Percentiles rank a stretch among this genome's conserved stretches.
These are phyloP conservation scores for Eurois occulta DNA, from an alignment of 2,888 invertebrate genomes.

Conservation along the genomic window DNA sequence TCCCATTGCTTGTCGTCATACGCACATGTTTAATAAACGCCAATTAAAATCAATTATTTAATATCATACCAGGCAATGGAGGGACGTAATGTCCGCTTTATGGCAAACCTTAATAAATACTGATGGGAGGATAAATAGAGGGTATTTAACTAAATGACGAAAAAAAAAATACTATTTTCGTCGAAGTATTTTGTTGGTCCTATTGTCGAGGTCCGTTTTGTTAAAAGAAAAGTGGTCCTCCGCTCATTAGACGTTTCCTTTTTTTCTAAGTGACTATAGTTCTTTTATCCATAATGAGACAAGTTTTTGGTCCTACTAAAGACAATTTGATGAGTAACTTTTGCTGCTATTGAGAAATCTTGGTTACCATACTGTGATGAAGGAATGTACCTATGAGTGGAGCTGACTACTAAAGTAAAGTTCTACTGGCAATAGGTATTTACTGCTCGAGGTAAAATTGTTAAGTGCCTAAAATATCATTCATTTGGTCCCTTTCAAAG, in stretches of 20 bases:
- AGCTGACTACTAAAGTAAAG: no score
- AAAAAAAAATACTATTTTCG: slow-evolving; percentile 14
- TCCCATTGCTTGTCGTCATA: slow-evolving; percentile 73
- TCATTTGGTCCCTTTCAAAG: background rate
- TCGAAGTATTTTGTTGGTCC: slow-evolving; percentile 4
- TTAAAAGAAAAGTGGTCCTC: slow-evolving; percentile 20
- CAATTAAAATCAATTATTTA: slow-evolving; percentile 86
- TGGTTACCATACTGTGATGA: background rate
- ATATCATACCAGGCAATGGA: slow-evolving; percentile 64
- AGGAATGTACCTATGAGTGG: background rate
- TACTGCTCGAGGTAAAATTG: background rate
- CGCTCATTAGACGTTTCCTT: slow-evolving; percentile 44
- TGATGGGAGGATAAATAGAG: slow-evolving; percentile 55
- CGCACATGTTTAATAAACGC: slow-evolving; percentile 83
- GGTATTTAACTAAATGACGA: slow-evolving; percentile 50
- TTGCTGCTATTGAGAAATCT: background rate
- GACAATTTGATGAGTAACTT: slow-evolving; percentile 13
- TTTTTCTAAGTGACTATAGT: slow-evolving; percentile 37
- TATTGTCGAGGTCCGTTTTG: background rate
- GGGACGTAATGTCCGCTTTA: slow-evolving; percentile 71
- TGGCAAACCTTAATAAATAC: slow-evolving; percentile 63
- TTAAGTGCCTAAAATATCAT: background rate
- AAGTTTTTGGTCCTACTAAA: slow-evolving; percentile 23
- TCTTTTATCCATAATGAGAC: slow-evolving; percentile 25
- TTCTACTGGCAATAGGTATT: background rate